phyloP scores from a whole-genome alignment of 2,797 vertebrate species.

The Acanthurus leucopareius region DNA sequence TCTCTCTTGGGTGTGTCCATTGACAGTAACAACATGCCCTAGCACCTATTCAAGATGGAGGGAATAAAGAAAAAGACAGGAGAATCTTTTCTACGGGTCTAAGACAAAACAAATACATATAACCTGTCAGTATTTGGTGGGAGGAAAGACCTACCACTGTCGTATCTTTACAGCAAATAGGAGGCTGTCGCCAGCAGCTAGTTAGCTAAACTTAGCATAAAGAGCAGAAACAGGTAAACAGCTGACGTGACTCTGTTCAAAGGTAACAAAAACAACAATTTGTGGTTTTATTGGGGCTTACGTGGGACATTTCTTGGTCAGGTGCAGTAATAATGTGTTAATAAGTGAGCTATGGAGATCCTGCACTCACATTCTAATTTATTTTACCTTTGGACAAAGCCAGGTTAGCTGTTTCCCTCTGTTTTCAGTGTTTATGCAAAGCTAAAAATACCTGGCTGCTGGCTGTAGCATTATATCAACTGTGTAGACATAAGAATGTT shows the following conservation, averaged over 20 bases:
- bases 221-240: neutral
- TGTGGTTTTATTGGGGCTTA: neutral
- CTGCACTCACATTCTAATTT: neutral
- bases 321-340: neutral
- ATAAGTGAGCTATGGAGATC: neutral
- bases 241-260: neutral
- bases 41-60: constrained; percentile 3
- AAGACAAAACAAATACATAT: neutral
- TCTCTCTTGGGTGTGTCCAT: constrained; percentile 33
- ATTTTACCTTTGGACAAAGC: neutral
- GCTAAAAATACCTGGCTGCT: neutral
- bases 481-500: neutral
- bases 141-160: neutral
- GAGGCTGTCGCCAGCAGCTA: neutral
- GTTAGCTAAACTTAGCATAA: neutral
- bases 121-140: neutral
- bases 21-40: constrained; percentile 26
- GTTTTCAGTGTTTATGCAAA: neutral
- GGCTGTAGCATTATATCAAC: neutral
- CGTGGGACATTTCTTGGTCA: neutral
- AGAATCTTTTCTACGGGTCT: neutral
- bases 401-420: neutral
- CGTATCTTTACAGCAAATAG: neutral
- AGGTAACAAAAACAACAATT: neutral
- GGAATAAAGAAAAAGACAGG: constrained; percentile 10